Evolutionary conservation across 2,797 vertebrate genomes (phyloP), one percentile per base, ranked within the genome.

Genomic region (Neomorphus geoffroyi): DNA sequence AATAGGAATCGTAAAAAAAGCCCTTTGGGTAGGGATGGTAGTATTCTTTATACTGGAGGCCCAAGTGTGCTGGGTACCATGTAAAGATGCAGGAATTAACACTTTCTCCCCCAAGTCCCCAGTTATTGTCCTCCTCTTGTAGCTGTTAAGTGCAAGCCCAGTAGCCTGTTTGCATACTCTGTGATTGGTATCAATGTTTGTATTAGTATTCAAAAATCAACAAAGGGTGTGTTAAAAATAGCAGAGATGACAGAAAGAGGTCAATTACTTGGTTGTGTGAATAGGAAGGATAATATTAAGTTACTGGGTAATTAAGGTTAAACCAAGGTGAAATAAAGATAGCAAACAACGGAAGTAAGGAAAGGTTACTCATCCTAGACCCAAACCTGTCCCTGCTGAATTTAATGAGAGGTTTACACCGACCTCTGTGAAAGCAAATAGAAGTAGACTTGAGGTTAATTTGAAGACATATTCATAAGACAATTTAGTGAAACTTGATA

Each of bases 221-320:
- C 92, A 96, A 93, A 95, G 95, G 80, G 37, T 92, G 61, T 86
- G 95, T 94, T 96, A 97, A 96, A 96, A 95, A 97, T 96, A 95
- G 94, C 87, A 92, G 96, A 80, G 94, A 96, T 96, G 94, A 96
- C 92, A 97, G 82, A 92, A 97, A 91, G 94, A 96, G 96, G 92
- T 90, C 95, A 96, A 97, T 96, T 96, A 95, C 92, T 96, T 81
- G 66, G 91, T 90, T 94, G 93, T 96, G 78, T 94, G 88, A 95
- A 92, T 77, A 90, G 89, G 81, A 96, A 95, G 61, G 84, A 71
- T 96, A 96, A 93, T 96, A 96, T 94, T 96, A 94, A 94, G 93
- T 96, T 95, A 93, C 86, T 66, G 89, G 91, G 94, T 96, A 97
- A 96, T 97, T 97, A 96, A 97, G 94, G 96, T 96, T 94, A 97